These are phyloP conservation scores for Enteromius mattozi DNA, from an alignment of 2,797 vertebrate species.

Conservation along the genomic window DNA sequence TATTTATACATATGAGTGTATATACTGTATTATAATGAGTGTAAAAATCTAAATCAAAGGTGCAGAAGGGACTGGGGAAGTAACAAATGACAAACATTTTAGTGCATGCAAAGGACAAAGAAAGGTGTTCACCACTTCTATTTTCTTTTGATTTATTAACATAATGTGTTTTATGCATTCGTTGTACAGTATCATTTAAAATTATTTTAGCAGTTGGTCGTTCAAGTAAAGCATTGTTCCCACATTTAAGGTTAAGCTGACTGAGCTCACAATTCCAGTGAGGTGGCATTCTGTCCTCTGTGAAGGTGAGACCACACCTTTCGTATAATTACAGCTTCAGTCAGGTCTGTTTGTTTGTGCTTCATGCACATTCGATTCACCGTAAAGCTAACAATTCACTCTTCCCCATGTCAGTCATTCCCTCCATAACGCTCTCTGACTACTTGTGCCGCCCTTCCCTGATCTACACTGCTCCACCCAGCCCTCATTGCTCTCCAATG, in stretches of 20 bases:
- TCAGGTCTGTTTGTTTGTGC: not conserved
- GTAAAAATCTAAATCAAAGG: not conserved
- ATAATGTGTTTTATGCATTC: not conserved
- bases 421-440: not conserved
- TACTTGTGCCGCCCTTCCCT: not conserved
- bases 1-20: too few relatives aligned
- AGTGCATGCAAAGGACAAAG: not conserved
- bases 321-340: slow-evolving; percentile 1
- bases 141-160: not conserved
- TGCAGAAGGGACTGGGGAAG: not conserved
- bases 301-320: slow-evolving; percentile 18
- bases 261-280: slow-evolving; percentile 10
- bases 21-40: not conserved
- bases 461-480: not conserved
- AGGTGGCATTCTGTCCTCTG: slow-evolving; percentile 2
- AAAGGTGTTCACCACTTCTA: not conserved
- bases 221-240: not conserved
- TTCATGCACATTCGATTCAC: not conserved
- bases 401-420: not conserved
- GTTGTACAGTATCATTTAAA: not conserved
- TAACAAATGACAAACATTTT: not conserved
- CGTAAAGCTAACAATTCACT: not conserved
- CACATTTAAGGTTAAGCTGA: not conserved
- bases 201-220: not conserved
- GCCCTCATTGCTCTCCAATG: slow-evolving; percentile 16